phyloP scores from a whole-genome alignment of 2,888 invertebrate species.

The Ophion ellenae region DNA sequence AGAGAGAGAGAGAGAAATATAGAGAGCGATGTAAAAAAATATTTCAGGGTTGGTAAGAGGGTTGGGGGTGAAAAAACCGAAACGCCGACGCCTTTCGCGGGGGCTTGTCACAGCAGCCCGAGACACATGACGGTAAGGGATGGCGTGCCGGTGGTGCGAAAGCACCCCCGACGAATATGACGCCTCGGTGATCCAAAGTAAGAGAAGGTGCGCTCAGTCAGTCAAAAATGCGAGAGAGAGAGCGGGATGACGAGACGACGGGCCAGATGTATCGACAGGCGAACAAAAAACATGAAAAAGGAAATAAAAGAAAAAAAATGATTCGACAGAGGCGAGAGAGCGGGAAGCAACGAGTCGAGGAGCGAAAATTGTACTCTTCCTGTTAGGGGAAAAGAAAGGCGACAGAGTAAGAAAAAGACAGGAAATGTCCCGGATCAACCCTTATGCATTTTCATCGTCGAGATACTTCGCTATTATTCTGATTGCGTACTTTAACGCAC shows the following conservation, averaged over 20 bases:
- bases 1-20: neutral
- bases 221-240: conserved; percentile 43
- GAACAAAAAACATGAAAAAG: conserved; percentile 51
- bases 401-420: neutral
- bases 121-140: conserved; percentile 30
- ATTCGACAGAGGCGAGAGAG: conserved; percentile 38
- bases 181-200: conserved; percentile 34
- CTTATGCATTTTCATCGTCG: neutral
- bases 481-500: neutral
- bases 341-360: conserved; percentile 26
- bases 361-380: conserved; percentile 24
- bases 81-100: conserved; percentile 16
- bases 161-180: conserved; percentile 30
- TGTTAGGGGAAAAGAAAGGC: neutral
- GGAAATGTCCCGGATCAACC: neutral
- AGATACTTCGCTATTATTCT: conserved; percentile 10
- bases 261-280: conserved; percentile 33
- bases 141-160: conserved; percentile 28
- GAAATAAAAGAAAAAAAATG: conserved; percentile 36
- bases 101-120: conserved; percentile 23
- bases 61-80: conserved; percentile 20
- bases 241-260: conserved; percentile 13
- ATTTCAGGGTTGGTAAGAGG: conserved; percentile 7
- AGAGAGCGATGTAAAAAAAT: neutral
- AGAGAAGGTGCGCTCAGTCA: conserved; percentile 31